A percentile compares a stretch with the other conserved stretches of the same genome.
Evolutionary conservation across 2,797 vertebrate genomes (phyloP).

Genomic region (Avahi laniger): DNA sequence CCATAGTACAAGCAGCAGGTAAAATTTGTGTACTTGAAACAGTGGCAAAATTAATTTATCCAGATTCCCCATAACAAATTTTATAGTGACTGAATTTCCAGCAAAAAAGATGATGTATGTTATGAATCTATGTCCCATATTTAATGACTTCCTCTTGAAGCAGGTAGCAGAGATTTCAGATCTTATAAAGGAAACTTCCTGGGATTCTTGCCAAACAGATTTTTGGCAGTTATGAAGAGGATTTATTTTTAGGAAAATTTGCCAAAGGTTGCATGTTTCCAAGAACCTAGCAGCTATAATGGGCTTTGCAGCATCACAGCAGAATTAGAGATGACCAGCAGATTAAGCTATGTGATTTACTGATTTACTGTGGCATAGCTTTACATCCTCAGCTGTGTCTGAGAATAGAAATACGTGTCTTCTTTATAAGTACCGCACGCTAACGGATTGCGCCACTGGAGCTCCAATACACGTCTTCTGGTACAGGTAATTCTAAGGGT

Average conservation of each 20-base stretch:
- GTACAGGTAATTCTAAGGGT: not conserved
- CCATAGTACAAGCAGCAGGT: not conserved
- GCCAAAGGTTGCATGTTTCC: not conserved
- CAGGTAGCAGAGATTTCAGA: not conserved
- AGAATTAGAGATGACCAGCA: not conserved
- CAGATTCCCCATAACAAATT: constrained; percentile 1
- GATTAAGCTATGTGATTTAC: not conserved
- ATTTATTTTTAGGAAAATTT: not conserved
- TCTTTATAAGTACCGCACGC: not conserved
- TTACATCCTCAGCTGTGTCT: not conserved
- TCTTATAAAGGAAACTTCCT: not conserved
- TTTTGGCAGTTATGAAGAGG: not conserved
- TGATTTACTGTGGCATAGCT: not conserved
- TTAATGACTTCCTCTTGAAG: not conserved
- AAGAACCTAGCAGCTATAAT: not conserved
- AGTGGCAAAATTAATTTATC: not conserved
- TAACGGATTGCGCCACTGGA: too few relatives aligned
- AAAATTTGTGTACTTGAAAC: not conserved
- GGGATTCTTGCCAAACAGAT: not conserved
- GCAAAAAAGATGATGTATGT: not conserved
- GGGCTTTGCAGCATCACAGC: not conserved
- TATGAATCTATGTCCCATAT: not conserved
- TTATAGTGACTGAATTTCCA: not conserved
- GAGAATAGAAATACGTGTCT: not conserved
- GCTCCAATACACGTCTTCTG: not conserved